These are phyloP conservation scores for Cynopterus sphinx DNA, from an alignment of 2,797 vertebrate species.

Conservation along the genomic window DNA sequence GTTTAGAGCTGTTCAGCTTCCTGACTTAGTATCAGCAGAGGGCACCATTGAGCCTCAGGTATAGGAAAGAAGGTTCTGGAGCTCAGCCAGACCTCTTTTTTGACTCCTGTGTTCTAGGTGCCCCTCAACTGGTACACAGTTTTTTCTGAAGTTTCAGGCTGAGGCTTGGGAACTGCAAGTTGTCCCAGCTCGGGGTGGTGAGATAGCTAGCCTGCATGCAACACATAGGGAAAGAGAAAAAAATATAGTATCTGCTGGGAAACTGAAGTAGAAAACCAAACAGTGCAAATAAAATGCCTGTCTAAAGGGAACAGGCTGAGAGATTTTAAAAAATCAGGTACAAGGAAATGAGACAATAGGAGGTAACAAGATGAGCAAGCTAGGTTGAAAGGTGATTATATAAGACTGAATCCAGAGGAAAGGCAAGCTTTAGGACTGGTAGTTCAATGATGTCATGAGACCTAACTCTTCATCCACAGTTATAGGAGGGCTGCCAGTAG, in stretches of 20 bases:
- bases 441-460: neutral
- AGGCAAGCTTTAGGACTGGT: neutral
- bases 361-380: neutral
- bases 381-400: neutral
- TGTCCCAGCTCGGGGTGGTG: neutral
- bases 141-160: neutral
- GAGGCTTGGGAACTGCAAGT: neutral
- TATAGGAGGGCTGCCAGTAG: neutral
- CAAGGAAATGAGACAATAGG: neutral
- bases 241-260: neutral
- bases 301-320: neutral
- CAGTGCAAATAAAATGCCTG: neutral
- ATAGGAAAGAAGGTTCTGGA: neutral
- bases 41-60: neutral
- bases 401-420: constrained; percentile 39
- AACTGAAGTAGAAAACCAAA: constrained; percentile 43
- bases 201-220: neutral
- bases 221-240: neutral
- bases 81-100: neutral
- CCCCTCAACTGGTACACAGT: neutral
- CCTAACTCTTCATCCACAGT: neutral
- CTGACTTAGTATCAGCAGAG: neutral
- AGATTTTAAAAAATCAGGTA: neutral
- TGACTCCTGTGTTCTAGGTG: neutral
- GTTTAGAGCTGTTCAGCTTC: neutral